Evolutionary conservation across 2,113 vertebrate species (phyloP), one percentile per base, ranked within the genome.

Genomic region (Paradisaea rubra): DNA sequence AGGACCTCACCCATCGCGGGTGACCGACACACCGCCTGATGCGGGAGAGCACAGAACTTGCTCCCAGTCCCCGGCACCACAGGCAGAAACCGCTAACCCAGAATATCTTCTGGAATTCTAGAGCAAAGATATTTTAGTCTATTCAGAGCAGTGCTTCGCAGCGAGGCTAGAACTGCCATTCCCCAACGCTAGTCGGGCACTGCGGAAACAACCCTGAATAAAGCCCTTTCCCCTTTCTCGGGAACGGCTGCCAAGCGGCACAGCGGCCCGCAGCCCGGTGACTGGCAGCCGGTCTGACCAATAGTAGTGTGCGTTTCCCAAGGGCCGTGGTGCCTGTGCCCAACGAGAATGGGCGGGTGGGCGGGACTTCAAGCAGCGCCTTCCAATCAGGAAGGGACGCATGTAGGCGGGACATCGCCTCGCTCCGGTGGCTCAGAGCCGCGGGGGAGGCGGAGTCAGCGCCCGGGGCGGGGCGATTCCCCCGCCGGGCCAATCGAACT

Each of bases 131-230:
- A 10, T 14, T 50, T 69, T 6, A 11, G 5, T 13, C 7, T 7
- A 6, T 4, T 47, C 13, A 4, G 24, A 24, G 10, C 2, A n/a
- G n/a, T 2, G 12, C 28, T 50, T 24, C 37, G 2, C 22, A 23
- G n/a, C 1, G 2, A 9, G 6, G 7, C 4, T 3, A 15, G 5
- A 41, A 8, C 4, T 2, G 0, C 19, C 5, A 1, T 5, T 52
- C 5, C 5, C 9, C 22, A 3, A 2, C 3, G 15, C 39, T 8
- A 39, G 5, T 31, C 91, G 37, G 94, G 95, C 95, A 65, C 0
- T 4, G 2, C 1, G 0, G 0, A 0, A 5, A 7, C 24, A 18
- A 27, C 61, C 63, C 69, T 0, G 0, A 18, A 3, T 0, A 5
- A 17, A 12, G 5, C 2, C 64, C 49, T 73, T 5, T 8, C 24